Evolutionary conservation across 2,888 invertebrate species (phyloP), one percentile per base, ranked within the genome.

Genomic region (Meteorus colon): DNA sequence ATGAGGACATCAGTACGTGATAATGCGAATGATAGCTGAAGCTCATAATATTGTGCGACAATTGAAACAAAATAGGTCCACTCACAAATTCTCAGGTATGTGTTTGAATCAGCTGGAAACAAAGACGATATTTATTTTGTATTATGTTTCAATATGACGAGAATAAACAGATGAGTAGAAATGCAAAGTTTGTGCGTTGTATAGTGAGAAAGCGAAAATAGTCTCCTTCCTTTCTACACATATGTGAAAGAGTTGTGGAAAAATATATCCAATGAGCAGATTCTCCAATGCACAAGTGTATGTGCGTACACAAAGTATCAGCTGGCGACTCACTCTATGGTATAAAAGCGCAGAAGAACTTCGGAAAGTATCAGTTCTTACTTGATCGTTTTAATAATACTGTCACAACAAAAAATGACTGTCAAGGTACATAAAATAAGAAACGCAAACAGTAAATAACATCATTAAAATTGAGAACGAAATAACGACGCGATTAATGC

Each of bases 321-420:
- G 41, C 67, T 48, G 70, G 45, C 73, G 72, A 74, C 51, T n/a
- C 48, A 48, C 48, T 55, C 55, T 2, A 24, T 74, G 76, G 83
- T 89, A 88, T 89, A 89, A 87, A 89, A 88, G 87, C 82, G 80
- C 82, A 80, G 80, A 83, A 82, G 79, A 68, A 80, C 82, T 82
- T 73, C 81, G 82, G 85, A 86, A 84, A 87, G 87, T 86, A 83
- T 85, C 87, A 89, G 89, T 89, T 87, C 84, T 84, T 80, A 85
- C 82, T 82, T 84, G 84, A 83, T 83, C 84, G 82, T 83, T 83
- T 81, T 80, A 83, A 85, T 82, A 85, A 76, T 83, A 76, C 78
- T 82, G 72, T 85, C 84, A 81, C 82, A 81, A 4, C 16, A 4
- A 82, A 79, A 83, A 82, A 88, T 86, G 86, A 84, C 78, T 81